These are phyloP conservation scores for Dicrostonyx torquatus DNA, from an alignment of 2,797 vertebrate genomes.

Conservation along the genomic window DNA sequence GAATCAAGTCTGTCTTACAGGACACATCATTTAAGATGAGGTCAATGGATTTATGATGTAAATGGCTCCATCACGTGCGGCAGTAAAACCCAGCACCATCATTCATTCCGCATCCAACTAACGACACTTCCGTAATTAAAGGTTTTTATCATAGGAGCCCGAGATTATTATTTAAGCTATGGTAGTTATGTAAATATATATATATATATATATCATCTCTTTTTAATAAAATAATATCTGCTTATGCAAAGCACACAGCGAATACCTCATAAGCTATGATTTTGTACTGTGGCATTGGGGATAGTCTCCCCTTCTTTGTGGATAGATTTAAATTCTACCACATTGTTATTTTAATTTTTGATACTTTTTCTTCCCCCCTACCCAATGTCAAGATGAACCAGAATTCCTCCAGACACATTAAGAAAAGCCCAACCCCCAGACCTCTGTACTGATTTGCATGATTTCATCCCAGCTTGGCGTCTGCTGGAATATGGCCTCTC, in stretches of 20 bases:
- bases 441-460: constrained; percentile 31
- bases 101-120: constrained; percentile 84
- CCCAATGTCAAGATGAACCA: background rate
- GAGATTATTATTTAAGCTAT: constrained; percentile 85
- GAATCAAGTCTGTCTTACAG: constrained; percentile 84
- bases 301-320: constrained; percentile 24
- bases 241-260: constrained; percentile 75
- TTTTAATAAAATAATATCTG: constrained; percentile 85
- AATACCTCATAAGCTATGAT: constrained; percentile 58
- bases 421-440: constrained; percentile 48
- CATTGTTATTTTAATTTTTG: constrained; percentile 1
- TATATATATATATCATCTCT: constrained; percentile 74
- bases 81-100: constrained; percentile 84
- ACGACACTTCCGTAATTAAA: constrained; percentile 86
- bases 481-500: constrained; percentile 66
- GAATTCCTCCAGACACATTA: constrained; percentile 59
- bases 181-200: constrained; percentile 78
- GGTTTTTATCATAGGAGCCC: constrained; percentile 83
- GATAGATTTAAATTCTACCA: constrained; percentile 52
- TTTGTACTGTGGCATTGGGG: background rate
- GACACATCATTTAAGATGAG: constrained; percentile 86
- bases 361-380: constrained; percentile 38
- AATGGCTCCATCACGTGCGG: constrained; percentile 84
- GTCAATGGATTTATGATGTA: constrained; percentile 88
- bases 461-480: constrained; percentile 60